phyloP scores from a whole-genome alignment of 2,113 vertebrate species.

The Antechinus flavipes region DNA sequence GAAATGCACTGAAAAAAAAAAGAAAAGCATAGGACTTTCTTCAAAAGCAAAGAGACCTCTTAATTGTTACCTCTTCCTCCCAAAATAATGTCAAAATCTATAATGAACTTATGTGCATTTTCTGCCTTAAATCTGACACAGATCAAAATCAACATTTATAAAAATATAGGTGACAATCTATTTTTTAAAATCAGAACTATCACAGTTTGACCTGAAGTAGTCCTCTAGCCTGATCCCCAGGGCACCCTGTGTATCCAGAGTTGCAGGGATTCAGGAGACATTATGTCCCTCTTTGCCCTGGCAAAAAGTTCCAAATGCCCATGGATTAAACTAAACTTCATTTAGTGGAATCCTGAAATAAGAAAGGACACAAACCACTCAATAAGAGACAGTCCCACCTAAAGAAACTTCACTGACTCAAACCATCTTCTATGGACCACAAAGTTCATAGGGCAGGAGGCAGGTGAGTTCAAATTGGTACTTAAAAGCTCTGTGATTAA shows the following conservation, averaged over 20 bases:
- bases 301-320: not conserved
- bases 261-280: not conserved
- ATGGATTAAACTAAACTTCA: not conserved
- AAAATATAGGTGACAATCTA: not conserved
- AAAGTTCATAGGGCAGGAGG: not conserved
- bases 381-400: not conserved
- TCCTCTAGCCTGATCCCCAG: not conserved
- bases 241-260: not conserved
- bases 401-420: not conserved
- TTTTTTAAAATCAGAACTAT: not conserved
- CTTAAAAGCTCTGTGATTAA: not conserved
- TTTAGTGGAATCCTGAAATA: not conserved
- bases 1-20: not conserved
- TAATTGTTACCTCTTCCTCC: not conserved
- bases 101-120: not conserved
- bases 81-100: slow-evolving; percentile 1
- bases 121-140: not conserved
- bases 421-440: not conserved
- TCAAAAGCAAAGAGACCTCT: accelerated
- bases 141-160: not conserved
- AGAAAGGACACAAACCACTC: not conserved
- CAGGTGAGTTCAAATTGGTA: not conserved
- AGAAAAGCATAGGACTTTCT: not conserved
- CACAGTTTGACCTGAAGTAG: not conserved
- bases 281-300: not conserved